These are phyloP conservation scores for Laspeyria flexula DNA, from an alignment of 2,888 invertebrate species.

Conservation along the genomic window DNA sequence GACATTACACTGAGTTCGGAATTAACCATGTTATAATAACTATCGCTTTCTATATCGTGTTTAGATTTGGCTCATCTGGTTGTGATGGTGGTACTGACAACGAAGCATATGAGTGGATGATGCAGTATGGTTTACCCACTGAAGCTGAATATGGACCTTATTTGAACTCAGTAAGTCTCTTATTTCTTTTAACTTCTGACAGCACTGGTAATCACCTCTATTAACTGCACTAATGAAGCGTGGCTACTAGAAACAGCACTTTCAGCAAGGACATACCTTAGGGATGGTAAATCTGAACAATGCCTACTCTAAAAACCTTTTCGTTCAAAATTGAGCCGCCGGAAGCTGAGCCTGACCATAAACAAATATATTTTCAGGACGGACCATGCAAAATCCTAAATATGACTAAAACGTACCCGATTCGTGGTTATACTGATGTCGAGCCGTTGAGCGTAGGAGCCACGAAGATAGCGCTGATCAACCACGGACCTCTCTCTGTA, in stretches of 20 bases:
- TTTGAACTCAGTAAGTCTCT: constrained; percentile 87
- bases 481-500: constrained; percentile 95
- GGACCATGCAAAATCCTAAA: constrained; percentile 92
- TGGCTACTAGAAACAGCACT: no score
- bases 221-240: no score
- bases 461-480: constrained; percentile 90
- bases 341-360: no score
- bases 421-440: constrained; percentile 94
- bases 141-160: constrained; percentile 96
- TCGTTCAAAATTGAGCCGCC: no score
- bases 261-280: no score
- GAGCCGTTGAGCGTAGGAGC: constrained; percentile 89
- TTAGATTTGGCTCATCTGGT: constrained; percentile 91
- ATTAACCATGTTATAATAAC: no score
- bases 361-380: constrained; percentile 82
- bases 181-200: not conserved
- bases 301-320: no score
- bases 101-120: constrained; percentile 95
- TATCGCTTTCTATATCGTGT: no score
- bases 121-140: constrained; percentile 91
- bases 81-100: constrained; percentile 97
- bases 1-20: no score
- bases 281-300: no score
- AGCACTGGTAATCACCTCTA: no score
- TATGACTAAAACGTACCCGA: constrained; percentile 87